Conservation (phyloP, 2,113 vertebrate species). For the Paralichthys olivaceus region DNA sequence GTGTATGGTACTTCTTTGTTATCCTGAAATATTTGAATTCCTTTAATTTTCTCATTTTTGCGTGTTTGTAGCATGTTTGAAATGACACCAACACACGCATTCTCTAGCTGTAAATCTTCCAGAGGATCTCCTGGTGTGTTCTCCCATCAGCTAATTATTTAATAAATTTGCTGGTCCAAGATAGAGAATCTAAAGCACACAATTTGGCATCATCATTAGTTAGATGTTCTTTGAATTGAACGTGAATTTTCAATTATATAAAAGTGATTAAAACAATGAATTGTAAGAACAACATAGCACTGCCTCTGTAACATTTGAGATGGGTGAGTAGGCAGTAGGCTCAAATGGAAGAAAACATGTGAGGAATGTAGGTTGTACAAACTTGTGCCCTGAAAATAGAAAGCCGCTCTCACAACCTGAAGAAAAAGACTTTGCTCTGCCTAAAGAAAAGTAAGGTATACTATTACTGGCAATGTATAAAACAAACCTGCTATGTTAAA, state of each 20-base stretch:
- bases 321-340: constrained; percentile 22
- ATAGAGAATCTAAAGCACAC: constrained; percentile 41
- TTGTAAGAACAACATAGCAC: constrained; percentile 49
- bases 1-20: too few species aligned
- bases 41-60: too few species aligned
- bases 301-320: constrained; percentile 25
- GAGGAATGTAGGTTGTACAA: not conserved
- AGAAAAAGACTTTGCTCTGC: too few species aligned
- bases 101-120: too few species aligned
- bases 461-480: not conserved
- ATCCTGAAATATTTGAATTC: too few species aligned
- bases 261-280: constrained; percentile 47
- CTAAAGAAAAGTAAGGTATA: not conserved
- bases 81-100: too few species aligned
- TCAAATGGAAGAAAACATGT: constrained; percentile 38
- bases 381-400: not conserved
- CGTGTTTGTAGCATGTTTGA: too few species aligned
- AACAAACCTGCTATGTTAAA: not conserved
- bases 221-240: constrained; percentile 53
- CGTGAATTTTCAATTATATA: constrained; percentile 58
- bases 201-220: constrained; percentile 43
- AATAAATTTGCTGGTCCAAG: constrained; percentile 23
- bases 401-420: not conserved
- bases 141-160: too few species aligned
- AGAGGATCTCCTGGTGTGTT: too few species aligned